phyloP scores from a whole-genome alignment of 2,113 vertebrate genomes.

The Lota lota region DNA sequence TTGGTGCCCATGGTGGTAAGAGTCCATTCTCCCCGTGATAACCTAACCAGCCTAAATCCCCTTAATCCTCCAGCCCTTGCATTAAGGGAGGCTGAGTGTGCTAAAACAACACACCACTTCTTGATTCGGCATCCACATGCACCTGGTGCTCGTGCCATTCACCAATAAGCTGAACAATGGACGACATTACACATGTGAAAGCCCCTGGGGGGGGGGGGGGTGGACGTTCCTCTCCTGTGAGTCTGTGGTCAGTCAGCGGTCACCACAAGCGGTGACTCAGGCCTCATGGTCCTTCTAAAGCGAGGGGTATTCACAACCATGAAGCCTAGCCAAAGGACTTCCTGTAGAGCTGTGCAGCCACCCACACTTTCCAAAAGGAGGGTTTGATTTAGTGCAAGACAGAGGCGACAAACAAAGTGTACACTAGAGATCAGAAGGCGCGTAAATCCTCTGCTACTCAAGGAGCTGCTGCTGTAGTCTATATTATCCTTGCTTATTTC shows the following conservation, averaged over 20 bases:
- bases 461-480: not conserved
- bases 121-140: not conserved
- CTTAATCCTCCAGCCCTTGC: constrained; percentile 33
- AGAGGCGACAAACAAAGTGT: not conserved
- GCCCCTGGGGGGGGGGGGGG: constrained; percentile 7
- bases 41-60: constrained; percentile 36
- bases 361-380: constrained; percentile 18
- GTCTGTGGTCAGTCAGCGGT: constrained; percentile 19
- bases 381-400: not conserved
- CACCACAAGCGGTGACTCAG: constrained; percentile 33
- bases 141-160: constrained; percentile 17
- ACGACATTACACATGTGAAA: not conserved
- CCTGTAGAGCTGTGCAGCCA: constrained; percentile 20
- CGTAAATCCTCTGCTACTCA: not conserved
- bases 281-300: constrained; percentile 1
- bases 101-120: not conserved
- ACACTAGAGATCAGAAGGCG: not conserved
- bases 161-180: constrained; percentile 20
- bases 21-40: constrained; percentile 1
- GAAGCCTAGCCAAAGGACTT: constrained; percentile 30
- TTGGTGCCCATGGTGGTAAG: constrained; percentile 35
- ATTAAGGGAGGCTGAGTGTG: constrained; percentile 13
- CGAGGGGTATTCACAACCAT: constrained; percentile 23
- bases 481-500: not conserved
- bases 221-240: not conserved